These are phyloP conservation scores for Carapus acus DNA, from an alignment of 2,797 vertebrate genomes.

Conservation along the genomic window DNA sequence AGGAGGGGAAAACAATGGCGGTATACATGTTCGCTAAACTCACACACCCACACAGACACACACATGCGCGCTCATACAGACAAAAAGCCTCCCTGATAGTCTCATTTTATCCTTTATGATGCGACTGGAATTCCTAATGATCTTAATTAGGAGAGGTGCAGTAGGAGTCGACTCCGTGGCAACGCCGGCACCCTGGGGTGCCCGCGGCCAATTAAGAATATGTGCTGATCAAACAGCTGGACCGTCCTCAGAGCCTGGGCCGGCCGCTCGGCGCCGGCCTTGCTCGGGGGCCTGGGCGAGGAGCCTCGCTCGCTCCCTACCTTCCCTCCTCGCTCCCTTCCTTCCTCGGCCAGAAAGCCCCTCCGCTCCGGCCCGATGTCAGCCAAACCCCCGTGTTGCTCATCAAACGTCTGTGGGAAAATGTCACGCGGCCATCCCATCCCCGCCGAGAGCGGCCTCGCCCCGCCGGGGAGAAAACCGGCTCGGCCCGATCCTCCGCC, in stretches of 20 bases:
- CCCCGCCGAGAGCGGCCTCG: conserved; percentile 39
- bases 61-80: conserved; percentile 33
- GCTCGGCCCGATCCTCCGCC: conserved; percentile 34
- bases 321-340: conserved; percentile 28
- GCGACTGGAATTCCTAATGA: conserved; percentile 70
- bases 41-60: conserved; percentile 40
- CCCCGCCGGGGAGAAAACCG: conserved; percentile 38
- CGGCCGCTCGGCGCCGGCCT: conserved; percentile 56
- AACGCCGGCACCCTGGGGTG: conserved; percentile 67
- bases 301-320: conserved; percentile 29
- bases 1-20: conserved; percentile 58
- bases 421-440: conserved; percentile 49
- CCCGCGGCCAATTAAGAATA: conserved; percentile 76
- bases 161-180: conserved; percentile 61
- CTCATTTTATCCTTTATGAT: conserved; percentile 70
- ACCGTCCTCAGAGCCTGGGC: conserved; percentile 46
- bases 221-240: conserved; percentile 74
- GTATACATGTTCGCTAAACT: conserved; percentile 51
- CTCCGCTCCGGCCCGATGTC: conserved; percentile 42
- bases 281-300: conserved; percentile 50
- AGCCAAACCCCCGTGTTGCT: conserved; percentile 42
- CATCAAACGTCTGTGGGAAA: conserved; percentile 58
- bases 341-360: conserved; percentile 35
- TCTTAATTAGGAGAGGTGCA: conserved; percentile 75
- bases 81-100: conserved; percentile 32